These are phyloP conservation scores for Gulo gulo DNA, from an alignment of 2,113 vertebrate species.

Conservation along the genomic window DNA sequence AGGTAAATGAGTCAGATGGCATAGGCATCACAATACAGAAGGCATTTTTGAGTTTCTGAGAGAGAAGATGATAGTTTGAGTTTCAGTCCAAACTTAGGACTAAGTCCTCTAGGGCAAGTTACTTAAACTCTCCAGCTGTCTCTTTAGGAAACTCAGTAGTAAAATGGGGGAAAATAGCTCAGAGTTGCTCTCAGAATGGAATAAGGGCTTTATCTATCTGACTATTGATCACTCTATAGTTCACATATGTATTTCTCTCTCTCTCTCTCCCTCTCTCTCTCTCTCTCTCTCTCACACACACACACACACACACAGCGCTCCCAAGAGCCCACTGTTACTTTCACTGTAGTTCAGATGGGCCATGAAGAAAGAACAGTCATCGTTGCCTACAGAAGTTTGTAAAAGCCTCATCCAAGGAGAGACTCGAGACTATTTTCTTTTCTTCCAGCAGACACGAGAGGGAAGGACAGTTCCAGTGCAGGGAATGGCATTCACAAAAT, in stretches of 20 bases:
- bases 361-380: neutral
- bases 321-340: neutral
- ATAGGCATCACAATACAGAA: fast-evolving
- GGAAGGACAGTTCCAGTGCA: neutral
- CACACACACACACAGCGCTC: neutral
- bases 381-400: neutral
- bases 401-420: neutral
- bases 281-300: too few relatives aligned
- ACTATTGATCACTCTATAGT: neutral
- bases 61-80: neutral
- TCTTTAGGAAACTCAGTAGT: neutral
- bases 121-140: neutral
- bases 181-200: neutral
- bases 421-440: neutral
- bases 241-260: neutral
- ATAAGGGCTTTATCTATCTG: neutral
- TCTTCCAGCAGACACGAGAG: neutral
- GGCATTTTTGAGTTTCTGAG: neutral
- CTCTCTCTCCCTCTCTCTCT: too few relatives aligned
- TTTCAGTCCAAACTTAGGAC: neutral
- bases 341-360: neutral
- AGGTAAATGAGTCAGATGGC: neutral
- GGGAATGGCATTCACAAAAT: fast-evolving
- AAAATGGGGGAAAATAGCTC: neutral
- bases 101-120: neutral